Base-by-base conservation (phyloP, 1,140 invertebrate genomes). In the Camponotus pennsylvanicus region DNA sequence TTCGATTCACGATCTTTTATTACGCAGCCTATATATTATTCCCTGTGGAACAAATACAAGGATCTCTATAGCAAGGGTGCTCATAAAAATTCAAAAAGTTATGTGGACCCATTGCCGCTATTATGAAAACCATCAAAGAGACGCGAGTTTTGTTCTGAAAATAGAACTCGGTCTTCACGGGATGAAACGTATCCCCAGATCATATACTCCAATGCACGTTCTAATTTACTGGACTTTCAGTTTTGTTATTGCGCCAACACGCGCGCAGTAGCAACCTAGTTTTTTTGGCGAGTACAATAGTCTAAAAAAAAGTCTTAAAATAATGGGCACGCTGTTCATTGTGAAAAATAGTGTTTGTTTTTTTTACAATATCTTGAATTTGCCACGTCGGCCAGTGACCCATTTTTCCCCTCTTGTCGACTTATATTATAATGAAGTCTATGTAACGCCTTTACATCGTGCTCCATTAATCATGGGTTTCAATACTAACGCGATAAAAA, bases 401-500 rank as follows among this genome's bases (percentile, higher is more conserved):
- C 42, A 83, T 40, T 83, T 73, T 49, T 9, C 63, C 27, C 40
- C 55, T 52, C 49, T 83, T 83, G 59, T 83, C 79, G 67, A 73
- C 67, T 83, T 83, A 45, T 73, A 83, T 73, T 73, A 83, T 73
- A 83, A 83, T 63, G 40, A 83, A 83, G 67, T 73, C 40, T 73
- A 83, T 80, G 49, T 63, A 70, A 70, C 34, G 69, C 79, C 69
- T 83, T 83, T 37, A 27, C 55, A 73, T 73, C 42, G 34, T 52
- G 67, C 79, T 73, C 79, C 69, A 83, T 83, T 83, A 83, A 83
- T 83, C 69, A 83, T n/a, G 27, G 69, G 55, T 83, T 67, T 73
- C 79, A 71, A 82, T 83, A 83, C 18, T 83, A 61, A 49, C 79
- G 55, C 40, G 67, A 83, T 73, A 73, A 73, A 83, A 83, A 83